Percentiles rank a stretch among this genome's conserved stretches.
These are phyloP conservation scores for Dreissena rostriformis DNA, from an alignment of 1,140 invertebrate species.

Conservation along the genomic window DNA sequence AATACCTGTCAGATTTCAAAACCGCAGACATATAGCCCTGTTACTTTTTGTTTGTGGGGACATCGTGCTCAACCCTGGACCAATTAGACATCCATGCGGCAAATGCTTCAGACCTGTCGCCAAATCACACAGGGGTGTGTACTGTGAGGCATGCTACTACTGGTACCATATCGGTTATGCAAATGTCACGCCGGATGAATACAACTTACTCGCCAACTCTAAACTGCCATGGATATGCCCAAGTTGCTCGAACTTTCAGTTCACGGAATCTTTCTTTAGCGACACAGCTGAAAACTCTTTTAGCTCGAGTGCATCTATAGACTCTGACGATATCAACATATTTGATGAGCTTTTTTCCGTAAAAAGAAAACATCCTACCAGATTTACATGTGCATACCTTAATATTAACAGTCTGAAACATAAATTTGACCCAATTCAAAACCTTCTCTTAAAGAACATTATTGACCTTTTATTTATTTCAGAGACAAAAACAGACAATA, in stretches of 20 bases:
- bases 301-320: neutral
- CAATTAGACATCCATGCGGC: constrained; percentile 13
- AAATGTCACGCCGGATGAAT: neutral
- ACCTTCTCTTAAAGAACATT: constrained; percentile 14
- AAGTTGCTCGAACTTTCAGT: neutral
- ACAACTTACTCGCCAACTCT: neutral
- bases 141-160: constrained; percentile 17
- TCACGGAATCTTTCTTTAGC: constrained; percentile 10
- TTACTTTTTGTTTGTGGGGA: constrained; percentile 19
- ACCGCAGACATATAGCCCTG: neutral
- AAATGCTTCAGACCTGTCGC: constrained; percentile 7
- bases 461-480: constrained; percentile 48
- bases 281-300: neutral
- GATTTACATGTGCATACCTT: constrained; percentile 13
- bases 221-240: neutral
- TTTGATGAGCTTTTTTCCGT: neutral
- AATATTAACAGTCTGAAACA: constrained; percentile 32
- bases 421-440: constrained; percentile 18
- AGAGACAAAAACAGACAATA: constrained; percentile 44
- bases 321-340: neutral
- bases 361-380: neutral
- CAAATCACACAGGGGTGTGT: constrained; percentile 10
- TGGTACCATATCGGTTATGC: constrained; percentile 43
- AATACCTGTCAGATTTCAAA: neutral
- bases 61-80: constrained; percentile 35